These are phyloP conservation scores for Andrena marginata DNA, from an alignment of 2,888 invertebrate species.

Conservation along the genomic window DNA sequence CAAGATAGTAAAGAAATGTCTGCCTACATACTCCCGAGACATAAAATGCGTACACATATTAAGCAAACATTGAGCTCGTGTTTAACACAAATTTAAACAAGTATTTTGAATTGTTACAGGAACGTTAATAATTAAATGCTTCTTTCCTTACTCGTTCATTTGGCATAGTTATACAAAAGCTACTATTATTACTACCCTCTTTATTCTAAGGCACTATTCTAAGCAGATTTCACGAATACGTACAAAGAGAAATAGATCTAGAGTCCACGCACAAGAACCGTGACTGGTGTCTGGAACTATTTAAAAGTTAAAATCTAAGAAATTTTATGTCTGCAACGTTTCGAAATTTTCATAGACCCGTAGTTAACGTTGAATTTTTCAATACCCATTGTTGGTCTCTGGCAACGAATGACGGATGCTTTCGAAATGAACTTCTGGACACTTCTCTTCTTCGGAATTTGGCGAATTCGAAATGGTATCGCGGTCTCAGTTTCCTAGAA, in stretches of 20 bases:
- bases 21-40: no score
- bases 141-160: no score
- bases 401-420: conserved; percentile 41
- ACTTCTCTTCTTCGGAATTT: conserved; percentile 70
- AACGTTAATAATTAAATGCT: no score
- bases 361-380: neutral
- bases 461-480: conserved; percentile 60
- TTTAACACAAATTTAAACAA: no score
- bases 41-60: no score
- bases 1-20: no score
- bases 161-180: no score
- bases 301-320: conserved; percentile 7
- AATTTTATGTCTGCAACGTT: neutral
- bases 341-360: no score
- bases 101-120: no score
- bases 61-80: no score
- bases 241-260: neutral
- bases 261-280: neutral
- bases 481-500: conserved; percentile 77
- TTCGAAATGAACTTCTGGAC: conserved; percentile 42
- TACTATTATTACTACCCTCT: no score
- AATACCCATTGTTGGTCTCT: conserved; percentile 15
- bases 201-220: no score
- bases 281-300: neutral
- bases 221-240: neutral